A percentile compares a stretch with the other conserved stretches of the same genome.
phyloP scores from a whole-genome alignment of 2,113 vertebrate genomes.

The Pteronura brasiliensis region DNA sequence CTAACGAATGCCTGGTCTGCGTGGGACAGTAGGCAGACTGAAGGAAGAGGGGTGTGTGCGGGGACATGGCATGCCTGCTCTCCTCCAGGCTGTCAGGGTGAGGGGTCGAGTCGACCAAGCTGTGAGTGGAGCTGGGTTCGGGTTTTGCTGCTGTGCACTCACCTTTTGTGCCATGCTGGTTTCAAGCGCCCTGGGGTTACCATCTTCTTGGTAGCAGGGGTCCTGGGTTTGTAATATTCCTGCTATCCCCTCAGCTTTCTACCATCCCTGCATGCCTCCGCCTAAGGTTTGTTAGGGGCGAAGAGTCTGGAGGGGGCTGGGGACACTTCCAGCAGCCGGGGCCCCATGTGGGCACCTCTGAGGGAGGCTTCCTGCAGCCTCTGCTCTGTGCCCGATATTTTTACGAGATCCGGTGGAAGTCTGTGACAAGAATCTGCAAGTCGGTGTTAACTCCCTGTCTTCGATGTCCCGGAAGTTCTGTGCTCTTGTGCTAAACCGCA shows the following conservation, averaged over 20 bases:
- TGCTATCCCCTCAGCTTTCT: background rate
- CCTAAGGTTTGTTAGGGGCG: background rate
- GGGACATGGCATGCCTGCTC: background rate
- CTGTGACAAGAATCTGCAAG: background rate
- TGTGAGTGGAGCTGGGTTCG: background rate
- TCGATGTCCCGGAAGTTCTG: background rate
- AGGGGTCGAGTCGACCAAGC: background rate
- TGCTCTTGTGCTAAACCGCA: background rate
- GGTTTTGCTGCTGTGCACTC: background rate
- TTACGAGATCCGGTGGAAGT: background rate
- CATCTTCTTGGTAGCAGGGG: background rate
- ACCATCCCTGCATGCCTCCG: background rate
- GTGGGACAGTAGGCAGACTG: background rate
- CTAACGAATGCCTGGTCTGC: background rate
- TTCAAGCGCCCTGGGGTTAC: background rate
- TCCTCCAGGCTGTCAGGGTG: background rate
- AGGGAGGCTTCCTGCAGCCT: background rate
- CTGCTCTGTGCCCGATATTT: background rate
- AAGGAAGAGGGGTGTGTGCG: background rate
- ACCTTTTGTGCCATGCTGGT: background rate
- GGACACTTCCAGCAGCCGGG: too few relatives aligned
- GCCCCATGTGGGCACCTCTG: background rate
- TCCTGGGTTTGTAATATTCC: background rate
- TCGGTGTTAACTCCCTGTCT: background rate
- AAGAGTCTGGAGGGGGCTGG: background rate